Evolutionary conservation across 2,797 vertebrate genomes (phyloP), one percentile per base, ranked within the genome.

Genomic region (Aselliscus stoliczkanus): DNA sequence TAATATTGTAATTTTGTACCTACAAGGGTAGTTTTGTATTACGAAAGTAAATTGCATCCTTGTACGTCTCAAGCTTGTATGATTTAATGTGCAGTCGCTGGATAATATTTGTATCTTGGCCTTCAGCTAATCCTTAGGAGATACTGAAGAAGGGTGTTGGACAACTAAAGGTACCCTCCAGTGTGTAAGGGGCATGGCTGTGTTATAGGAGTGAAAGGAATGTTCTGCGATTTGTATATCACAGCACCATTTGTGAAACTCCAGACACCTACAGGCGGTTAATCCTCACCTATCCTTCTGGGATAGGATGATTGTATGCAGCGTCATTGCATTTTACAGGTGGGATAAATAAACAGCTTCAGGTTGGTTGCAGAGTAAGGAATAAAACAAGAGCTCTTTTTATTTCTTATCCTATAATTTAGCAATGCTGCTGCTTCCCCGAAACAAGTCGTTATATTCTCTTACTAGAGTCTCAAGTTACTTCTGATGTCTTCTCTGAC

Each of bases 11-110:
- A 89, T 96, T 96, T 97, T 89, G 60, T 14, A 96, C 82, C 86
- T 90, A 88, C 93, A 94, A 97, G 94, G 94, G 96, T 96, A 96
- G 97, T 97, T 97, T 97, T 89, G 44, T 83, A 94, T 97, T 93
- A 88, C 27, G 47, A 89, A 90, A 93, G 75, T 94, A 96, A 95
- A 96, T 94, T 27, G 88, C 94, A 85, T 79, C 79, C 75, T 95
- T 89, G 67, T 64, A 34, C 50, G 4, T 77, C 76, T 96, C 80
- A 88, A 20, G 62, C 83, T 94, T 80, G n/a, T 65, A 3, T 85
- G 91, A 96, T 96, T 95, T 93, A 96, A 64, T 58, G 75, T 72
- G 56, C 13, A 76, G 50, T 94, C 90, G 91, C 0, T 39, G 85
- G 92, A 54, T 90, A 73, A 12, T 87, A 92, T 90, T 97, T 95